Base-by-base conservation (phyloP, 2,888 invertebrate genomes). In the Miltochrista miniata region DNA sequence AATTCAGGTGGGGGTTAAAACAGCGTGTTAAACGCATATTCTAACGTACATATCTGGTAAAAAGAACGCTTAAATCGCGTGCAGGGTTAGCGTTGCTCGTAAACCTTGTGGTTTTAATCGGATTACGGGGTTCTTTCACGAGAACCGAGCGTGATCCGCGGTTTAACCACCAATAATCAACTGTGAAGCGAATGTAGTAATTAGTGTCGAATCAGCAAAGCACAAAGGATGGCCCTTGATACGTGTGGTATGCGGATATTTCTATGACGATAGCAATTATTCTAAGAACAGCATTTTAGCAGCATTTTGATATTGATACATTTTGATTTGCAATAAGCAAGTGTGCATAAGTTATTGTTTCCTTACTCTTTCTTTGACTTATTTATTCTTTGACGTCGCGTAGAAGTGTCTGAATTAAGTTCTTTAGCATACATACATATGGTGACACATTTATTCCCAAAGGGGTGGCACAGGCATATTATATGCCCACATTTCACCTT, bases 171-270 rank as follows among this genome's bases (percentile, higher is more conserved):
- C 64, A 65, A 65, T 72, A 69, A 72, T 72, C 66, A 64, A 71
- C 69, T 68, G 64, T 65, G 65, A 70, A 70, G 61, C 64, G 65
- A 68, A 70, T 72, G 66, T 63, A 61, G 64, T 71, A 72, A 77
- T 78, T 77, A 76, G 67, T 70, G 70, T 68, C 51, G 72, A 70
- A 69, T 77, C 72, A 70, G 70, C 65, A 61, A 58, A 59, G 55
- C 47, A 61, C 56, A 61, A 61, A 64, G 51, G 48, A 38, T 7
- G 38, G 51, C 10, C 43, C 46, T 43, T 52, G 68, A 72, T 75
- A 61, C 71, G 56, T 70, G 38, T 56, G 31, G 12, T 29, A 30
- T 18, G 14, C 34, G 7, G 35, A 18, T 38, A 48, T 47, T 35
- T 24, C 40, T 40, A 29, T 40, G 1, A 12, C 1, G 9, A n/a